Percentiles rank a stretch among this genome's conserved stretches.
Evolutionary conservation across 2,797 vertebrate species (phyloP).

Genomic region (Pygocentrus nattereri): DNA sequence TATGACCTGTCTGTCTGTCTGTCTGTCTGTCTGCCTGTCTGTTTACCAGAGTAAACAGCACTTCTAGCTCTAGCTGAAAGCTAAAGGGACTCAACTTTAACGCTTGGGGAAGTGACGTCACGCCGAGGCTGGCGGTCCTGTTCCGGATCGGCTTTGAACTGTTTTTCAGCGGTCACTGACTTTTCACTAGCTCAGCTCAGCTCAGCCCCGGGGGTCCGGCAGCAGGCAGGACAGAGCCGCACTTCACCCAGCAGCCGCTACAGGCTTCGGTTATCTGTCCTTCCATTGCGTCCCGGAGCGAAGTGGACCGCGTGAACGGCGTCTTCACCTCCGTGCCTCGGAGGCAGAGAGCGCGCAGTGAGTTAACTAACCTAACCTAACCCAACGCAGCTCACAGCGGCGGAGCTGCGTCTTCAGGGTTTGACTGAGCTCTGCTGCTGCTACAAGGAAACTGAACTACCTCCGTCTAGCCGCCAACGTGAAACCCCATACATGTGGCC

Average conservation of each 20-base stretch:
- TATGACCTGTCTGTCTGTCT: not conserved
- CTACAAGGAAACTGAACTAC: conserved; percentile 16
- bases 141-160: conserved; percentile 65
- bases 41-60: not conserved
- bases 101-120: conserved; percentile 63
- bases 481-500: not conserved
- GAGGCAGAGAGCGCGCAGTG: not conserved
- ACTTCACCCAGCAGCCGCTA: not conserved
- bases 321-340: not conserved
- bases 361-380: no score
- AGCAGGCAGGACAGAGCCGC: not conserved
- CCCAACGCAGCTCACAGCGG: not conserved
- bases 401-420: not conserved
- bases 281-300: no score
- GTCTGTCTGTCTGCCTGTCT: not conserved
- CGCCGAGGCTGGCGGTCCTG: conserved; percentile 50
- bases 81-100: not conserved
- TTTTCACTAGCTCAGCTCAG: not conserved
- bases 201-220: not conserved
- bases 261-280: not conserved
- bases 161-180: conserved; percentile 41
- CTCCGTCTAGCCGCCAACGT: conserved; percentile 9
- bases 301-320: not conserved
- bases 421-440: conserved; percentile 5
- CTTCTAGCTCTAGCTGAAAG: not conserved